Percentiles rank a stretch among this genome's conserved stretches.
Conservation (phyloP, 2,797 vertebrate genomes). For the Lycodopsis pacificus region DNA sequence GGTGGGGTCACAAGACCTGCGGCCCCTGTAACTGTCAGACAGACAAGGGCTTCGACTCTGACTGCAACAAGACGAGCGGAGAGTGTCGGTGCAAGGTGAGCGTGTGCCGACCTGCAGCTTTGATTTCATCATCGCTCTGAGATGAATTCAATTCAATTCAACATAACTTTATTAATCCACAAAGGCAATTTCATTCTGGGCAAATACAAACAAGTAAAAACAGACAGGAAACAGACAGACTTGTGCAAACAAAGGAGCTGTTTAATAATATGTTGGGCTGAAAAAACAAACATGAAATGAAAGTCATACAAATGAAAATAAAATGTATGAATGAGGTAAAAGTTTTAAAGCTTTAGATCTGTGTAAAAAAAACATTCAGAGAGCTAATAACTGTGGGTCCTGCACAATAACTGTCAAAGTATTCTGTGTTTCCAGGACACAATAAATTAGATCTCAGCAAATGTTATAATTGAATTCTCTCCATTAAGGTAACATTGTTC, state of each 20-base stretch:
- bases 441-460: background rate
- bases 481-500: background rate
- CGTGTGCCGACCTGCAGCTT: conserved; percentile 1
- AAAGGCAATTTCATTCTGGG: background rate
- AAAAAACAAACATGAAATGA: background rate
- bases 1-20: conserved; percentile 97
- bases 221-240: background rate
- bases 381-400: background rate
- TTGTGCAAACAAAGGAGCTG: no score
- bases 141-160: background rate
- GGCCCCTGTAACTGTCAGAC: conserved; percentile 93
- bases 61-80: conserved; percentile 96
- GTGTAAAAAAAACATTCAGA: background rate
- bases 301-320: no score
- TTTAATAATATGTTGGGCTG: background rate
- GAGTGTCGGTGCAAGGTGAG: conserved; percentile 95
- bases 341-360: background rate
- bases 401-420: background rate
- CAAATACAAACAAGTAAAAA: background rate
- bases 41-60: conserved; percentile 91
- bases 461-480: background rate
- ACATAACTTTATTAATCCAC: no score
- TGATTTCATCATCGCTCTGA: background rate
- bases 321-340: background rate
- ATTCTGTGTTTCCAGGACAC: background rate